Percentiles rank a stretch among this genome's conserved stretches.
Conservation (phyloP, 2,797 vertebrate genomes). For the Pempheris klunzingeri region DNA sequence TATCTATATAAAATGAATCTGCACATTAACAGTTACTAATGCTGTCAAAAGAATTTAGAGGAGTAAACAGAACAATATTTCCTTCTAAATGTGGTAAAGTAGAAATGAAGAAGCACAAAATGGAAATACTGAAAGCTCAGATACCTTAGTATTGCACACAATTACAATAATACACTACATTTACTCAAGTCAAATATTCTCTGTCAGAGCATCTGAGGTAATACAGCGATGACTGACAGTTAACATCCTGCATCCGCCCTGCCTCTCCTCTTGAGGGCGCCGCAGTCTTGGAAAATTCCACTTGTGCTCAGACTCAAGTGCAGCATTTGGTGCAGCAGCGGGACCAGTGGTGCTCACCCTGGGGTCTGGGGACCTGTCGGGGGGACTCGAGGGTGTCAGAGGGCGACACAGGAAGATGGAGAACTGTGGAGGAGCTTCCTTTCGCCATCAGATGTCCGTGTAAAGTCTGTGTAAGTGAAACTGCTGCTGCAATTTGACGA, state of each 20-base stretch:
- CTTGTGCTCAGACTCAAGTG: background rate
- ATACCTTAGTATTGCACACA: background rate
- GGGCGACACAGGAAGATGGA: background rate
- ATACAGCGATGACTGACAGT: background rate
- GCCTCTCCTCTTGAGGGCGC: constrained; percentile 55
- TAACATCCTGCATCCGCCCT: constrained; percentile 5
- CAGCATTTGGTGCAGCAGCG: background rate
- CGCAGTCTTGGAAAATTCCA: constrained; percentile 22
- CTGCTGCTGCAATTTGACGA: rapidly evolving
- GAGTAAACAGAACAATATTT: background rate
- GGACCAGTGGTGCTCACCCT: constrained; percentile 23
- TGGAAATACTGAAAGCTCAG: background rate
- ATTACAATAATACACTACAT: background rate
- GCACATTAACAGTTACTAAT: too few relatives aligned
- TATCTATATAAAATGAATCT: too few relatives aligned
- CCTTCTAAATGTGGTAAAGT: background rate
- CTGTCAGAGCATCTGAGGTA: background rate
- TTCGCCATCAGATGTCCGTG: background rate
- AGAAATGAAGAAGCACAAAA: background rate
- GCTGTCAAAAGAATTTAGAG: background rate
- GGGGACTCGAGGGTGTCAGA: background rate
- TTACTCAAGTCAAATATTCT: background rate
- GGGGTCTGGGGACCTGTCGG: background rate
- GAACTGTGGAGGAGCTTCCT: background rate
- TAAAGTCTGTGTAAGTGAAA: background rate